Percentiles rank a stretch among this genome's conserved stretches.
phyloP scores from a whole-genome alignment of 2,113 vertebrate species.

The Periophthalmus modestus region DNA sequence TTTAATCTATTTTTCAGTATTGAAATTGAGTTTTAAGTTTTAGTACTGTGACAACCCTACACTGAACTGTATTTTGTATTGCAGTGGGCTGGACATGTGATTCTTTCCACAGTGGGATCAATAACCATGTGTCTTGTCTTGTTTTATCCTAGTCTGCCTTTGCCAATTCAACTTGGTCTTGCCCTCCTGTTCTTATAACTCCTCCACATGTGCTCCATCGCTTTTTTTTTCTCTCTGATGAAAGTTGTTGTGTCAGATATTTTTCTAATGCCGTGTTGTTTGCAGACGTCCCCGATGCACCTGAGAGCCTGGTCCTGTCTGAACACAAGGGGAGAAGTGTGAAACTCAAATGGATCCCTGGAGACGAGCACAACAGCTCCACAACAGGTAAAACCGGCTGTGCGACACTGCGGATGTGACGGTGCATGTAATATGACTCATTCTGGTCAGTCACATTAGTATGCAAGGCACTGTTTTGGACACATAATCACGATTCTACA shows the following conservation, averaged over 20 bases:
- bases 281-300: constrained; percentile 88
- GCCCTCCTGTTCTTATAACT: background rate
- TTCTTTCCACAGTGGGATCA: background rate
- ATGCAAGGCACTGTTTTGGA: constrained; percentile 10
- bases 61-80: background rate
- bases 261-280: constrained; percentile 37
- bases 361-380: constrained; percentile 87
- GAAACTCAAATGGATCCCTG: constrained; percentile 86
- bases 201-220: constrained; percentile 17
- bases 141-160: background rate
- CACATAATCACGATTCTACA: constrained; percentile 9
- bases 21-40: no score
- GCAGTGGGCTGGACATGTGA: background rate
- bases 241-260: constrained; percentile 33
- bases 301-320: constrained; percentile 83
- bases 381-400: constrained; percentile 79
- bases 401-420: constrained; percentile 15
- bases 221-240: constrained; percentile 14
- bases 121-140: background rate
- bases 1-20: no score
- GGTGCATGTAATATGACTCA: background rate
- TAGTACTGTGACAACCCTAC: no score
- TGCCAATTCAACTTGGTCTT: background rate
- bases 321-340: constrained; percentile 84
- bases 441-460: constrained; percentile 2